phyloP scores from a whole-genome alignment of 35 echinoderm and acorn worm species.

The Eucidaris tribuloides region DNA sequence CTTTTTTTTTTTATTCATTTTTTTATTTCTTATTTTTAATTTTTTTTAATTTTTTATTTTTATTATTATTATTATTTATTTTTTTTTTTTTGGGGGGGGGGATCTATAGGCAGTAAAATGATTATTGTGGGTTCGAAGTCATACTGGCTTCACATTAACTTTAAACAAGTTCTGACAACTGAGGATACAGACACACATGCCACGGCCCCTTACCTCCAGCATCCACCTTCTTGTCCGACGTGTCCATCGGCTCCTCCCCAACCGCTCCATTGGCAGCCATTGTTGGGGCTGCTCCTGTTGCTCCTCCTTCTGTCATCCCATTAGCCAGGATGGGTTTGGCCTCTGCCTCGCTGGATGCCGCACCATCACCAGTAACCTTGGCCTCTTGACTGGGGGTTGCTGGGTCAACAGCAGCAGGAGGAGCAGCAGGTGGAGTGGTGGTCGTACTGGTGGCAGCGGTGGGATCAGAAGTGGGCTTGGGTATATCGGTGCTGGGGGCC shows the following conservation, averaged over 20 bases:
- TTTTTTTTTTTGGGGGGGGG: too few relatives aligned
- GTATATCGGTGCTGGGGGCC: not conserved
- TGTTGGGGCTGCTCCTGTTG: not conserved
- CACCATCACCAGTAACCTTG: not conserved
- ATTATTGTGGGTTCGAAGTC: too few relatives aligned
- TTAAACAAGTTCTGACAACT: too few relatives aligned
- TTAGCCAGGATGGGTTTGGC: constrained; percentile 24
- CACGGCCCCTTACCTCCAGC: not conserved
- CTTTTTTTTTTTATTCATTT: too few relatives aligned
- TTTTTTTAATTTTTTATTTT: too few relatives aligned
- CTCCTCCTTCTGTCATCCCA: not conserved
- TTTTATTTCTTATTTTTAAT: too few relatives aligned
- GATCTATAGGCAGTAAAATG: too few relatives aligned
- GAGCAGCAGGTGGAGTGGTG: not conserved
- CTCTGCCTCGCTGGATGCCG: not conserved
- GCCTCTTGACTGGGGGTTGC: not conserved
- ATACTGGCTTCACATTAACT: too few relatives aligned
- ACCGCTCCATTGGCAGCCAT: not conserved
- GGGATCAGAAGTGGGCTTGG: not conserved
- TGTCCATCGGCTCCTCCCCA: constrained; percentile 20
- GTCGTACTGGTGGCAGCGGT: not conserved
- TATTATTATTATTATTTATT: too few relatives aligned
- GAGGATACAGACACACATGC: too few relatives aligned
- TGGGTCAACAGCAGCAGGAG: not conserved
- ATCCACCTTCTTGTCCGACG: not conserved